Conservation (phyloP, 2,888 invertebrate species). For the Callosobruchus maculatus region DNA sequence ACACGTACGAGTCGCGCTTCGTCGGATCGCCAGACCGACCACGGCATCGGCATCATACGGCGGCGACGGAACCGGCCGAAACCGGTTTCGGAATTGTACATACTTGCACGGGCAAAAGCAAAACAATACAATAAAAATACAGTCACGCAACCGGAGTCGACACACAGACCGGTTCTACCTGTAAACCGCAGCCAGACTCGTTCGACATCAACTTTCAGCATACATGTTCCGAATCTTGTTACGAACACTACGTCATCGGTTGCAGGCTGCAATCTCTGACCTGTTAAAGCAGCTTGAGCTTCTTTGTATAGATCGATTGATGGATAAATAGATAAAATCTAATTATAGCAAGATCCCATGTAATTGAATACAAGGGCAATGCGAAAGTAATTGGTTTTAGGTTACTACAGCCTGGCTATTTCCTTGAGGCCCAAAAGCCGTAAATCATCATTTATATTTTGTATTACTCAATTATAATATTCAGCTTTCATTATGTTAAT, state of each 20-base stretch:
- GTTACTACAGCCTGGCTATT: no score
- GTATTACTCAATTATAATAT: no score
- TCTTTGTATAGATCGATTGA: no score
- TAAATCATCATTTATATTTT: no score
- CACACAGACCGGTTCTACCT: neutral
- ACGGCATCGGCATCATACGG: neutral
- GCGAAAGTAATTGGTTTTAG: no score
- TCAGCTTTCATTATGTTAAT: no score
- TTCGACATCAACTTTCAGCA: neutral
- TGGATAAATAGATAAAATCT: no score
- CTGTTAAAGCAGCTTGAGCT: neutral
- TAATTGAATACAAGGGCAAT: no score
- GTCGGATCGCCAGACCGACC: neutral
- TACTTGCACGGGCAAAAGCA: neutral
- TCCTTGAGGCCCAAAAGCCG: no score
- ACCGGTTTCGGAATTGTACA: neutral
- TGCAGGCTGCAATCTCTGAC: neutral
- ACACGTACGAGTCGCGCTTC: neutral
- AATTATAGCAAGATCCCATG: no score
- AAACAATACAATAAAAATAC: neutral
- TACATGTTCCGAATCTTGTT: neutral
- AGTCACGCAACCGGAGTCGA: neutral
- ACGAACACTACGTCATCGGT: neutral
- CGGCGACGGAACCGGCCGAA: neutral
- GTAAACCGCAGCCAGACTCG: neutral